Percentiles rank a stretch among this genome's conserved stretches.
Conservation (phyloP, 1,140 invertebrate species). For the Caerostris extrusa region DNA sequence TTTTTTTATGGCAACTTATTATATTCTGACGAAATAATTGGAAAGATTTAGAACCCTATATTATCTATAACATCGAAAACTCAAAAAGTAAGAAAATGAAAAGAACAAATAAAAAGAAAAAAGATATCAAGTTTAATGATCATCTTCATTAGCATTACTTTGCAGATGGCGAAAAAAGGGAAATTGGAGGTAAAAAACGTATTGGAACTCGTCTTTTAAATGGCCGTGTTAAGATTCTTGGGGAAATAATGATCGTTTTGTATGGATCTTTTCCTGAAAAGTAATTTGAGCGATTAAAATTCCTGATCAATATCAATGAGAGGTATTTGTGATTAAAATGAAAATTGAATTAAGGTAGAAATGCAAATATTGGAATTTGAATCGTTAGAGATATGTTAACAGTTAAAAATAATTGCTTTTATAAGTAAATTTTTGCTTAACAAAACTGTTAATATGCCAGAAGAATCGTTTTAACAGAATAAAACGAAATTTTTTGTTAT, state of each 20-base stretch:
- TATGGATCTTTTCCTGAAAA: not conserved
- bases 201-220: slow-evolving; percentile 37
- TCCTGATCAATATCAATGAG: not conserved
- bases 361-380: not conserved
- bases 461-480: too few species aligned
- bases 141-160: slow-evolving; percentile 55
- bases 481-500: too few species aligned
- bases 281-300: not conserved
- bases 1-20: not conserved
- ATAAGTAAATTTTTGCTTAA: too few species aligned
- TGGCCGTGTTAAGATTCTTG: not conserved
- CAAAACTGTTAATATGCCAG: too few species aligned
- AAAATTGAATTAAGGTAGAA: slow-evolving; percentile 13
- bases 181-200: not conserved
- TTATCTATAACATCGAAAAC: slow-evolving; percentile 6
- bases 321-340: slow-evolving; percentile 6
- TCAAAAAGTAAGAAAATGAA: not conserved
- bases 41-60: slow-evolving; percentile 47
- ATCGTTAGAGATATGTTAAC: not conserved
- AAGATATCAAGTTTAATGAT: slow-evolving; percentile 43
- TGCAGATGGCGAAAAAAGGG: slow-evolving; percentile 4
- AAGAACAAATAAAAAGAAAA: not conserved
- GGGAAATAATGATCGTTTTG: slow-evolving; percentile 33
- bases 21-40: slow-evolving; percentile 43
- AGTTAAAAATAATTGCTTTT: not conserved